These are phyloP conservation scores for Mimumesa dahlbomi DNA, from an alignment of 2,888 invertebrate genomes.

Conservation along the genomic window DNA sequence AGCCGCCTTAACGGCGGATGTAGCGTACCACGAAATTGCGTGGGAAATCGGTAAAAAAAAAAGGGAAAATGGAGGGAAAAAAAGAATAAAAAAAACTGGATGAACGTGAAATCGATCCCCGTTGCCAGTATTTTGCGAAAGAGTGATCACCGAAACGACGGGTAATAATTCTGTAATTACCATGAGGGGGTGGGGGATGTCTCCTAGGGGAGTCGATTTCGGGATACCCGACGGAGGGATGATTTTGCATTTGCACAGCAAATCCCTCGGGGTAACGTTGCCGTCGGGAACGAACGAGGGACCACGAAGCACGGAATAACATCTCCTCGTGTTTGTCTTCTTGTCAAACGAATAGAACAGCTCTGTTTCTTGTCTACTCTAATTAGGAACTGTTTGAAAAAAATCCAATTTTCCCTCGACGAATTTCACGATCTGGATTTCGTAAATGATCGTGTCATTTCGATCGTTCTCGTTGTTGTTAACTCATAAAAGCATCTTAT, in stretches of 20 bases:
- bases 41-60: not conserved
- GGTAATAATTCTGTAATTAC: constrained; percentile 48
- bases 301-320: constrained; percentile 17
- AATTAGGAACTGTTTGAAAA: not conserved
- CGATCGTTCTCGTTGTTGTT: no score
- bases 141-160: constrained; percentile 40
- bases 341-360: not conserved
- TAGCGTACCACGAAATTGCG: not conserved
- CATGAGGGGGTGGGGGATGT: constrained; percentile 7
- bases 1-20: not conserved
- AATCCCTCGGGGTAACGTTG: constrained; percentile 44
- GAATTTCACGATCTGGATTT: no score
- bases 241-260: constrained; percentile 50
- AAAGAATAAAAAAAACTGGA: constrained; percentile 1
- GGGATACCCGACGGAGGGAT: constrained; percentile 24
- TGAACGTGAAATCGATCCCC: constrained; percentile 25
- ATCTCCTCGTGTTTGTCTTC: constrained; percentile 1
- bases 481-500: no score
- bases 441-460: no score
- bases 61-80: not conserved
- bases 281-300: constrained; percentile 12
- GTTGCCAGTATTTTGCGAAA: not conserved
- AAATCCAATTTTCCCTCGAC: no score
- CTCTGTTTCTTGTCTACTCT: not conserved
- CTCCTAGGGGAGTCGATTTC: not conserved